These are phyloP conservation scores for Eupithecia vulgata DNA, from an alignment of 2,888 invertebrate genomes.

Conservation along the genomic window DNA sequence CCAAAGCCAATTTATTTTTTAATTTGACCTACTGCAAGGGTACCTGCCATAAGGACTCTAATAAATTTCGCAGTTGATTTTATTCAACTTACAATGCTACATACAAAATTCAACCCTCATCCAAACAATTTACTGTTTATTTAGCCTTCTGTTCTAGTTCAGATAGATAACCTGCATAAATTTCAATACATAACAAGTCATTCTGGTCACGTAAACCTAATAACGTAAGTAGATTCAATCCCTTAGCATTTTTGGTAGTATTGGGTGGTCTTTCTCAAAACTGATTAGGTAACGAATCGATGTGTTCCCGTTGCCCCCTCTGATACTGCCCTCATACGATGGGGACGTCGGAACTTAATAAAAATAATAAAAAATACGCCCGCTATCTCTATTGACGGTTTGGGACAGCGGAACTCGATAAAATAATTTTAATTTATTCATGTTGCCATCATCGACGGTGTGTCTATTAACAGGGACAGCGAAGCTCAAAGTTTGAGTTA, in stretches of 20 bases:
- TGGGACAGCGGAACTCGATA: too few relatives aligned
- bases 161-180: slow-evolving; percentile 60
- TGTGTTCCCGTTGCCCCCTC: neutral
- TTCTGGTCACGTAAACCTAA: slow-evolving; percentile 68
- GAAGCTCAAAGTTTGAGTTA: too few relatives aligned
- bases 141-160: slow-evolving; percentile 50
- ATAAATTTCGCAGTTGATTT: neutral
- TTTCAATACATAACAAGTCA: slow-evolving; percentile 63
- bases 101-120: slow-evolving; percentile 44
- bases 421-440: too few relatives aligned
- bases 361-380: too few relatives aligned
- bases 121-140: slow-evolving; percentile 53
- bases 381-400: too few relatives aligned
- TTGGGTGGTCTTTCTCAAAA: slow-evolving; percentile 10
- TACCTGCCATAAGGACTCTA: too few relatives aligned
- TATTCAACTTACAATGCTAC: slow-evolving; percentile 20
- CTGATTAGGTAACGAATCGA: neutral
- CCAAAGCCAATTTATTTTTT: neutral
- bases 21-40: neutral
- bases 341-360: too few relatives aligned
- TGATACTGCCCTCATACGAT: too few relatives aligned
- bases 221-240: slow-evolving; percentile 73
- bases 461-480: too few relatives aligned
- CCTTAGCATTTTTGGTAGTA: slow-evolving; percentile 65
- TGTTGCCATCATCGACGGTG: too few relatives aligned